Evolutionary conservation across 2,113 vertebrate species (phyloP), one percentile per base, ranked within the genome.

Genomic region (Terrapene triunguis): DNA sequence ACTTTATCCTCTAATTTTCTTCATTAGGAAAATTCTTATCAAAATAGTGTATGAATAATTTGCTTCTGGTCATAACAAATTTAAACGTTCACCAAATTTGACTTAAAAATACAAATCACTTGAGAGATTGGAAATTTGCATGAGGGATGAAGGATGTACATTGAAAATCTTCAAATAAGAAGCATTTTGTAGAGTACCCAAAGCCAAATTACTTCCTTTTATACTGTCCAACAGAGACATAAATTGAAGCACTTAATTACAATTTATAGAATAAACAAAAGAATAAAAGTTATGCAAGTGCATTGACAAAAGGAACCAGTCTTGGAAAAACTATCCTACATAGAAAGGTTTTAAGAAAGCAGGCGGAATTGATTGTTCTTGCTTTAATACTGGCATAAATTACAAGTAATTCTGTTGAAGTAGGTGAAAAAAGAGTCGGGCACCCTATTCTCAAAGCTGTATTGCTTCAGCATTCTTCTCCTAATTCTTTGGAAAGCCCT

Each of bases 1-100:
- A 91, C 54, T 95, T 35, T 82, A 6, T 24, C 51, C 89, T 94
- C 69, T 88, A 55, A 74, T 93, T 94, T 84, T 16, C 78, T 69
- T 29, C 78, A 38, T 12, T 62, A 92, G 50, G 82, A 76, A 50
- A 51, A 83, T 17, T 9, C 24, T 24, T 22, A 80, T 84, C 89
- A 55, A 95, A 87, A 10, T 80, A 38, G 48, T 32, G 21, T 81
- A 32, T 80, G 32, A 82, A 19, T 86, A 76, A 50, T 78, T 84
- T 84, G 22, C 69, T 38, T 32, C 38, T 82, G 38, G 24, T 55
- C 95, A 51, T 92, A 83, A 92, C 83, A 88, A 79, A 88, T 88
- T 84, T 84, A 82, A 47, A n/a, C 35, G 19, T 69, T 76, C 24
- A 76, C 19, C 11, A 38, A 76, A 69, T 62, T 32, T 69, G 62